Conservation (phyloP, 2,113 vertebrate genomes). For the Meriones unguiculatus region DNA sequence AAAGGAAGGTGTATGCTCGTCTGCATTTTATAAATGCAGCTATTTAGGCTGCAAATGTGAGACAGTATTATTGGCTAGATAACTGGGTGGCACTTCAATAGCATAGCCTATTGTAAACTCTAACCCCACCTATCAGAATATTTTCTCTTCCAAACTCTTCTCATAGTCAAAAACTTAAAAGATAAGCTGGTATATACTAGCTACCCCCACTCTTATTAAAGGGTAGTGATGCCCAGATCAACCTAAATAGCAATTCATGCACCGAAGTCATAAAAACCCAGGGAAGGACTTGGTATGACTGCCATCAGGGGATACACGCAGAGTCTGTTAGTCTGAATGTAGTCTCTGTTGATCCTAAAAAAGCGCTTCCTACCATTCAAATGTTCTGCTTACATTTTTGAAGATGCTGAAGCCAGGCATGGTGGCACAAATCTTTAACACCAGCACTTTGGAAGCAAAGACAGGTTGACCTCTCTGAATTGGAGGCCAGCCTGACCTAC, state of each 20-base stretch:
- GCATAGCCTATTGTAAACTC: not conserved
- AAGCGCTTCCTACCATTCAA: slow-evolving; percentile 84
- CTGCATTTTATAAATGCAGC: not conserved
- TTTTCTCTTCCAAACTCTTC: not conserved
- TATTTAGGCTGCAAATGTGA: not conserved
- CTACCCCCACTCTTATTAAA: not conserved
- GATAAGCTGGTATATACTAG: not conserved
- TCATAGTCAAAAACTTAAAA: not conserved
- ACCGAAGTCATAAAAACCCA: not conserved
- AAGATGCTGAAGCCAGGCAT: slow-evolving; percentile 85
- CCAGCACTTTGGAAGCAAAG: not conserved
- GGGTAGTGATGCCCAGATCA: not conserved
- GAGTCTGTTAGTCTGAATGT: not conserved
- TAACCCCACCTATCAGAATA: not conserved
- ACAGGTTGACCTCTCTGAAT: not conserved
- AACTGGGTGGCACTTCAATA: not conserved
- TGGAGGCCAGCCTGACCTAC: not conserved
- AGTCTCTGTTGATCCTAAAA: slow-evolving; percentile 73
- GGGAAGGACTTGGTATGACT: not conserved
- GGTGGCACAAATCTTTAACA: not conserved
- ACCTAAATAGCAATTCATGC: not conserved
- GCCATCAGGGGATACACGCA: not conserved
- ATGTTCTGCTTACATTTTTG: slow-evolving; percentile 85
- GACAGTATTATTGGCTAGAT: not conserved
- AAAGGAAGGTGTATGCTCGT: not conserved